phyloP scores from a whole-genome alignment of 2,113 vertebrate genomes.

The Myanophis thanlyinensis region DNA sequence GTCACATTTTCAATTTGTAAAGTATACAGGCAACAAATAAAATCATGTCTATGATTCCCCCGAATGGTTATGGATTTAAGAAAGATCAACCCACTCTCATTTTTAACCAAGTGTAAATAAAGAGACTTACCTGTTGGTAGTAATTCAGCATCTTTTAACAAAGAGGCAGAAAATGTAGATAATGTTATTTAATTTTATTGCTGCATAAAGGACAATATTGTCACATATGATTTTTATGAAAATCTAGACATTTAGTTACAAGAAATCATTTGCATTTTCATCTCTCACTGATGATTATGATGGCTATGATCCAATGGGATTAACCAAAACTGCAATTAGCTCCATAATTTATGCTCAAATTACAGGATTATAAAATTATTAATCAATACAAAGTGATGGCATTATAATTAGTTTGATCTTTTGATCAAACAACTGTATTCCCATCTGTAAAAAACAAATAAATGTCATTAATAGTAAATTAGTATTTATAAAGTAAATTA shows the following conservation, averaged over 20 bases:
- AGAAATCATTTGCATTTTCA: not conserved
- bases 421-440: not conserved
- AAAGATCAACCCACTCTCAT: not conserved
- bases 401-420: not conserved
- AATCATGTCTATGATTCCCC: not conserved
- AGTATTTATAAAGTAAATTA: not conserved
- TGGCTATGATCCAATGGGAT: not conserved
- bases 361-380: not conserved
- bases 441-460: not conserved
- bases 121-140: conserved; percentile 4
- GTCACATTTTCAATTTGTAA: not conserved
- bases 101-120: not conserved
- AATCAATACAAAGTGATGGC: not conserved
- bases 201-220: not conserved
- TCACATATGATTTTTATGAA: not conserved
- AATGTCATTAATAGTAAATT: not conserved
- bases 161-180: not conserved
- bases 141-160: conserved; percentile 3
- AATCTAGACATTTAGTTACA: not conserved
- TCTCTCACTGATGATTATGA: not conserved
- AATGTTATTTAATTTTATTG: not conserved
- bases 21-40: not conserved
- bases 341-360: not conserved
- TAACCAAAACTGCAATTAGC: not conserved
- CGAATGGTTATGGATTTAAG: not conserved